A percentile compares a stretch with the other conserved stretches of the same genome.
phyloP scores from a whole-genome alignment of 2,113 vertebrate genomes.

The Oophaga pumilio region DNA sequence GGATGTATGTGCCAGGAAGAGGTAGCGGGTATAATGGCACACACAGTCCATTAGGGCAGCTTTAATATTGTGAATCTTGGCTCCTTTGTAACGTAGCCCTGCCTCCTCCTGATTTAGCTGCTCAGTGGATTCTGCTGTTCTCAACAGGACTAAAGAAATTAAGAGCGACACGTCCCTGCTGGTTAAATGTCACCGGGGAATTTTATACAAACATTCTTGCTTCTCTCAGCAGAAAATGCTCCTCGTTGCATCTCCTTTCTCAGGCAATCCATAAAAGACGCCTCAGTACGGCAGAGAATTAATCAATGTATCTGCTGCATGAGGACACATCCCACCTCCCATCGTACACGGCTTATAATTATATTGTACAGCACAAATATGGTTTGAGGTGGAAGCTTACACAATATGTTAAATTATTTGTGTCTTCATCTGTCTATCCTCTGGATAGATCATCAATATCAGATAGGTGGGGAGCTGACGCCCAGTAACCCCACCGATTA shows the following conservation, averaged over 20 bases:
- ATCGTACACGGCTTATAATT: background rate
- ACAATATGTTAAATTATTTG: too few relatives aligned
- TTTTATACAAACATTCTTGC: background rate
- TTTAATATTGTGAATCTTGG: background rate
- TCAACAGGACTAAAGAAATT: constrained; percentile 3
- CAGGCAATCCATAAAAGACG: background rate
- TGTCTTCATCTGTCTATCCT: too few relatives aligned
- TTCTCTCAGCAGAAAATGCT: constrained; percentile 19
- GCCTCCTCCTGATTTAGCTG: background rate
- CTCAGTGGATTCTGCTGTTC: background rate
- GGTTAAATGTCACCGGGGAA: constrained; percentile 26
- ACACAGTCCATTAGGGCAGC: background rate
- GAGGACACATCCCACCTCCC: background rate
- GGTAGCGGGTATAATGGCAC: background rate
- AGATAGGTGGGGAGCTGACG: too few relatives aligned
- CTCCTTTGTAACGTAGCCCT: background rate
- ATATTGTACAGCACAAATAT: too few relatives aligned
- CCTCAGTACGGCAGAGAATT: background rate
- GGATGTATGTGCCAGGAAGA: background rate
- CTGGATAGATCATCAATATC: too few relatives aligned
- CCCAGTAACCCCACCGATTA: too few relatives aligned
- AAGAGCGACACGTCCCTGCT: background rate
- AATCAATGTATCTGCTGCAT: background rate
- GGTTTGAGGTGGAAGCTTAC: too few relatives aligned
- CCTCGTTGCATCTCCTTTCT: background rate